Base-by-base conservation (phyloP, 2,888 invertebrate species). In the Nudaria mundana region DNA sequence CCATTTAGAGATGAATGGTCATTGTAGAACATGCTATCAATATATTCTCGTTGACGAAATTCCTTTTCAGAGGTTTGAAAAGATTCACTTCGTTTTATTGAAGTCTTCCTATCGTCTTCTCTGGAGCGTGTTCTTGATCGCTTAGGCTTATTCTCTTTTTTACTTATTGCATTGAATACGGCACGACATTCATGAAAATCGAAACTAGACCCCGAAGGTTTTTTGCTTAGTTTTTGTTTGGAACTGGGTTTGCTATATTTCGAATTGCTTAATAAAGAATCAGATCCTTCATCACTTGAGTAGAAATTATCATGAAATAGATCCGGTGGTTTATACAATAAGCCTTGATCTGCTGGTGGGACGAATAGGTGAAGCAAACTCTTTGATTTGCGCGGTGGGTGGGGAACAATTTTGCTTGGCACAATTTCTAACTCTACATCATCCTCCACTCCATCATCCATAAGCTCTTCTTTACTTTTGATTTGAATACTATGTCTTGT, bases 361-460 rank as follows among this genome's bases (percentile, higher is more conserved):
- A 92, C 87, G 60, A 93, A 92, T 31, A 94, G 80, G 74, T 94
- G 94, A 3, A 93, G 90, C 34, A 94, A 74, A 37, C 94, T 94
- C 40, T 93, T 91, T 0, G 94, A 90, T 71, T 94, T 93, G 52
- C 95, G 90, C 0, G 95, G 95, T 30, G 96, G 95, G 70, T 95
- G 94, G 0, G 96, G 95, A 36, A 95, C 90, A 39, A 96, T 90
- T 72, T 94, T 94, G 0, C 91, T 92, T 0, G 95, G 96, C 1
- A 96, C 90, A 30, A 95, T 95, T 56, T 94, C 93, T 26, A 91
- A 86, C 64, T 94, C 94, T 12, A 84, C 76, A 18, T 90, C 89
- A 25, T 84, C 81, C 13, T 89, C 85, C 7, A 85, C 68, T 18
- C 81, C 81, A 3, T 90, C 83, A n/a, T 90, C 78, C 3, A 88